These are phyloP conservation scores for Tryphoninae sp. DNA, from an alignment of 2,888 invertebrate species.

Conservation along the genomic window DNA sequence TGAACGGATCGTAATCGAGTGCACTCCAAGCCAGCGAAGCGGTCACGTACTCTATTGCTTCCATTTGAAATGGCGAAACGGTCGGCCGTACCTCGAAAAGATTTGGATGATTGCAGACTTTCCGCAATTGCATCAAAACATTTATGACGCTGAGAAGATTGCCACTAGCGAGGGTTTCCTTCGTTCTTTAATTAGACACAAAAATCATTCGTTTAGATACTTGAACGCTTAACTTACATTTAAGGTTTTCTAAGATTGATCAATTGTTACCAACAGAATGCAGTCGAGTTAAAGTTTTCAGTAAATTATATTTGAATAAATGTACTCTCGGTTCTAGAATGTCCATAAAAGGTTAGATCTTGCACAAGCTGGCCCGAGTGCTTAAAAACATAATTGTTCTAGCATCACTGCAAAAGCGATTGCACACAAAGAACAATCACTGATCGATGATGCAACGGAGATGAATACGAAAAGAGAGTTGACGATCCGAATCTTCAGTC, in stretches of 20 bases:
- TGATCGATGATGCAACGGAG: constrained; percentile 66
- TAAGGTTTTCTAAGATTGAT: not conserved
- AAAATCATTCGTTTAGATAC: constrained; percentile 14
- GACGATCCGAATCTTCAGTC: not conserved
- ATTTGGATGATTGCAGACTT: constrained; percentile 99
- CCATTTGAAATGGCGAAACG: constrained; percentile 95
- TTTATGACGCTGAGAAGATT: constrained; percentile 97
- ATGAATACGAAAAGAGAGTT: not conserved
- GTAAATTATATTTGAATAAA: constrained; percentile 39
- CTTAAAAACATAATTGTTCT: constrained; percentile 66
- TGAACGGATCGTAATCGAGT: constrained; percentile 88
- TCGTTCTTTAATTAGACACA: constrained; percentile 86
- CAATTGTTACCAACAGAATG: not conserved
- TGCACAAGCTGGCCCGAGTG: constrained; percentile 78
- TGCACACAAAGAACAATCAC: constrained; percentile 63
- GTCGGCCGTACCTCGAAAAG: constrained; percentile 98
- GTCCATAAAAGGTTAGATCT: constrained; percentile 65
- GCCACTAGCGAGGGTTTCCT: constrained; percentile 95
- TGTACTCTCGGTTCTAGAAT: constrained; percentile 70
- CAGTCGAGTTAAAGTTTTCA: constrained; percentile 33
- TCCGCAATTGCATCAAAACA: constrained; percentile 97
- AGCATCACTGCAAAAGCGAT: constrained; percentile 77
- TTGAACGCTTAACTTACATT: not conserved
- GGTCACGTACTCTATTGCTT: constrained; percentile 87
- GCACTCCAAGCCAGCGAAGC: constrained; percentile 88